Conservation (phyloP, 2,797 vertebrate genomes). For the Heteromormyrus szaboi region DNA sequence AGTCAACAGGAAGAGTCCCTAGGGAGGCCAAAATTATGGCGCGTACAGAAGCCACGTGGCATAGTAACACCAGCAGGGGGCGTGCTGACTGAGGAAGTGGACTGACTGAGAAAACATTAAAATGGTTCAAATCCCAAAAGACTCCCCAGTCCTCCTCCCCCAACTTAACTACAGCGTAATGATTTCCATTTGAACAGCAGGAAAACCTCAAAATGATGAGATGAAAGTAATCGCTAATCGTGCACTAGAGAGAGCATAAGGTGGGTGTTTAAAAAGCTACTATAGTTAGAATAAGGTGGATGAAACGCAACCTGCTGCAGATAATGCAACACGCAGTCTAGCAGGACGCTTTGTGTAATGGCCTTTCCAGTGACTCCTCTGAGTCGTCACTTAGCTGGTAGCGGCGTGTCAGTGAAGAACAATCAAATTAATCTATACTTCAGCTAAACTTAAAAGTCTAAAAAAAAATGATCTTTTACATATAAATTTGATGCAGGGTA, state of each 20-base stretch:
- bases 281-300: not conserved
- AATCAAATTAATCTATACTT: not conserved
- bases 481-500: not conserved
- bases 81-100: not conserved
- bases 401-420: not conserved
- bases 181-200: not conserved
- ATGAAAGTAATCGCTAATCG: not conserved
- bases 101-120: not conserved
- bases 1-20: not conserved
- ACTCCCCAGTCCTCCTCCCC: not conserved
- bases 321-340: not conserved
- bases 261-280: not conserved
- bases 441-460: not conserved
- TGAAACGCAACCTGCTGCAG: not conserved
- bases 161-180: not conserved
- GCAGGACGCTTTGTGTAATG: not conserved
- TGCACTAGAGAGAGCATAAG: not conserved
- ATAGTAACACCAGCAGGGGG: not conserved
- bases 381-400: not conserved
- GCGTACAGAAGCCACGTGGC: not conserved
- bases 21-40: not conserved
- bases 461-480: not conserved
- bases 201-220: not conserved
- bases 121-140: not conserved
- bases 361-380: not conserved